A percentile compares a stretch with the other conserved stretches of the same genome.
Evolutionary conservation across 2,797 vertebrate species (phyloP).

Genomic region (Malurus splendens): DNA sequence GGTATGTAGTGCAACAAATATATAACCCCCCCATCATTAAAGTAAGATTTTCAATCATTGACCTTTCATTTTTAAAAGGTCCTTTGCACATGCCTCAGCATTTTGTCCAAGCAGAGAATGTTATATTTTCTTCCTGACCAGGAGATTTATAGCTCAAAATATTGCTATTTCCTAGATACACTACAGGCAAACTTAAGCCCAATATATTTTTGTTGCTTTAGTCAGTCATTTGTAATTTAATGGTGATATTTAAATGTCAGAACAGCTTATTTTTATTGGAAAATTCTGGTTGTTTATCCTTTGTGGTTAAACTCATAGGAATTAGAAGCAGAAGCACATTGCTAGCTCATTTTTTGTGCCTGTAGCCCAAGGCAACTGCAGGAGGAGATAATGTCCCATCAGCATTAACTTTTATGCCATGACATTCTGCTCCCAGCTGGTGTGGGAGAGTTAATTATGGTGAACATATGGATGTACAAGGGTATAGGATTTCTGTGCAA

Average conservation of each 20-base stretch:
- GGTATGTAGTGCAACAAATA: background rate
- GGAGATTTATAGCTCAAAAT: background rate
- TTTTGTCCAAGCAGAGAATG: background rate
- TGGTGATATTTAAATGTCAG: background rate
- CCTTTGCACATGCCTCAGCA: background rate
- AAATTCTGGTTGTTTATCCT: background rate
- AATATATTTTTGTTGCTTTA: background rate
- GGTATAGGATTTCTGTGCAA: background rate
- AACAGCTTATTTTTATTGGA: background rate
- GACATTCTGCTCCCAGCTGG: background rate
- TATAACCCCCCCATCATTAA: fast-evolving
- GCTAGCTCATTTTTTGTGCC: background rate
- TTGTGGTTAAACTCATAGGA: background rate
- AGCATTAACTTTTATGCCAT: background rate
- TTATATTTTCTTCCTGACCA: background rate
- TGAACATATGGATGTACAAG: background rate
- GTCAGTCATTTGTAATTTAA: background rate
- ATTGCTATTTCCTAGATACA: background rate
- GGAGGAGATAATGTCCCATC: background rate
- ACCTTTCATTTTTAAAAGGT: background rate
- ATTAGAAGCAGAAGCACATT: background rate
- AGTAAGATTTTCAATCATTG: background rate
- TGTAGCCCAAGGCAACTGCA: background rate
- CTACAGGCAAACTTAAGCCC: background rate
- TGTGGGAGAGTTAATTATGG: background rate